Base-by-base conservation (phyloP, 2,113 vertebrate species). In the Thermophis baileyi region DNA sequence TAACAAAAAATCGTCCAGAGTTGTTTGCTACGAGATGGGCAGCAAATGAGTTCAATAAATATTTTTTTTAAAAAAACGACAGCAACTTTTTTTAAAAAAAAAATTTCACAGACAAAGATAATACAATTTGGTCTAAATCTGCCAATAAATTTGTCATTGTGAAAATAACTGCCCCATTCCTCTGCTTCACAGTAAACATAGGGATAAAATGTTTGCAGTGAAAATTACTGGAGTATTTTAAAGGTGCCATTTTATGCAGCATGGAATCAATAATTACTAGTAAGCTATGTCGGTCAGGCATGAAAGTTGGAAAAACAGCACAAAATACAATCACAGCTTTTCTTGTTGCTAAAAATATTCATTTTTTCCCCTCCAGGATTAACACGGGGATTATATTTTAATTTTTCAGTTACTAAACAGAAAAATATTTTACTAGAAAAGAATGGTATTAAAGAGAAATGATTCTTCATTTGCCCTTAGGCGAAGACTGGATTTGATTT, bases 401-500 rank as follows among this genome's bases (percentile, higher is more conserved):
- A 98, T 98, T 97, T 98, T 98, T 97, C 97, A 98, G 98, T 98
- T 98, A 97, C 97, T 97, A 98, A 98, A 98, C 97, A 98, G 98
- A 96, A 98, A 98, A 98, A 98, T 98, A 98, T 98, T 98, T 98
- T 97, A 98, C 97, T 98, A 96, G 97, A 94, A 96, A 95, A 97
- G 96, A 98, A 98, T 95, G 95, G 97, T 98, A 98, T 98, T 98
- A 98, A 97, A 97, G 97, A 98, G 97, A 98, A 98, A 98, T 98
- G 97, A 98, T 98, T 98, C 97, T 97, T 93, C 49, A 8, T 93
- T 96, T 97, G 97, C 98, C 98, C 97, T 11, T 95, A 97, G 98
- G 98, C 95, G 95, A 97, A 98, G 97, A 97, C 97, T 98, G 98
- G 97, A 98, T 98, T 98, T 98, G 98, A 98, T 98, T 98, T 98